These are phyloP conservation scores for Helicoverpa zea DNA, from an alignment of 1,140 invertebrate genomes.

Conservation along the genomic window DNA sequence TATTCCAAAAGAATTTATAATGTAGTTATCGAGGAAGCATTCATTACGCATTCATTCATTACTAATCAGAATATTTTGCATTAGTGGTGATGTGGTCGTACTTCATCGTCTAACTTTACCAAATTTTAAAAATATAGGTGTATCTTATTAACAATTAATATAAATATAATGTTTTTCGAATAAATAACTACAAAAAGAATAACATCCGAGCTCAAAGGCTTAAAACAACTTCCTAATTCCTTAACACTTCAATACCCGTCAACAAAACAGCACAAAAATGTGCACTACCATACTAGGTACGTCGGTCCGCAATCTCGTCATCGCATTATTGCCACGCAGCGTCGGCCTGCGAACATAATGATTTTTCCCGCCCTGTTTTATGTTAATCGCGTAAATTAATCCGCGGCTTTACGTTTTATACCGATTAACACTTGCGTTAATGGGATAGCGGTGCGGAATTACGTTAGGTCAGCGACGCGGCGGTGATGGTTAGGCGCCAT, in stretches of 20 bases:
- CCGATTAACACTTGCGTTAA: conserved; percentile 77
- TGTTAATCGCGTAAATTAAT: conserved; percentile 67
- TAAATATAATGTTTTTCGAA: no score
- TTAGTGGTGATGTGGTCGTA: no score
- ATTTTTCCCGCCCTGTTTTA: conserved; percentile 67
- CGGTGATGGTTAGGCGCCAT: conserved; percentile 31
- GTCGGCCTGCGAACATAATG: conserved; percentile 55
- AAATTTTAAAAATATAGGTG: no score
- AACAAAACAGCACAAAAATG: neutral
- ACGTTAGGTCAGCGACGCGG: conserved; percentile 50
- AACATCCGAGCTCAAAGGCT: no score
- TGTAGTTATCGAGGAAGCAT: no score
- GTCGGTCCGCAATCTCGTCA: conserved; percentile 57
- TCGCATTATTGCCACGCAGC: conserved; percentile 55
- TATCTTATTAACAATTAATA: no score
- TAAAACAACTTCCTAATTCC: neutral
- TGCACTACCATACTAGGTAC: conserved; percentile 1
- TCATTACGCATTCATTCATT: no score
- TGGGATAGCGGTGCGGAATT: conserved; percentile 62
- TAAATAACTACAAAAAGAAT: neutral
- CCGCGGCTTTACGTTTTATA: conserved; percentile 70
- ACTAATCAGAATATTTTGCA: no score
- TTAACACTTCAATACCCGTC: neutral
- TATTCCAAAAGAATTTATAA: no score
- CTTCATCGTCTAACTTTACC: no score